A percentile compares a stretch with the other conserved stretches of the same genome.
Conservation (phyloP, 2,888 invertebrate species). For the Prosapia bicincta region DNA sequence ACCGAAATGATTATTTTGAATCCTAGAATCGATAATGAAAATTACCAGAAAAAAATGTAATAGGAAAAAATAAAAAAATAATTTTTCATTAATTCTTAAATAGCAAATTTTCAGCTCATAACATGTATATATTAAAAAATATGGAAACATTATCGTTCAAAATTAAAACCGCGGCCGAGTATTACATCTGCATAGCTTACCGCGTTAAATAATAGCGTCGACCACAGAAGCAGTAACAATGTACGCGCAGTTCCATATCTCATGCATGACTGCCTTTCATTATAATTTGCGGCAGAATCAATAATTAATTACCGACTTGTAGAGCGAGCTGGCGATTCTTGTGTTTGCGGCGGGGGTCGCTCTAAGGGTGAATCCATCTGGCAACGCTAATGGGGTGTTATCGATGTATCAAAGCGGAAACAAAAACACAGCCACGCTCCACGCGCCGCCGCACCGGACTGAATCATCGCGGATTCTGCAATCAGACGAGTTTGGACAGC, state of each 20-base stretch:
- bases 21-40: too few relatives aligned
- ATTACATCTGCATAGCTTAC: neutral
- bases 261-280: neutral
- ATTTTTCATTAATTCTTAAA: too few relatives aligned
- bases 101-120: too few relatives aligned
- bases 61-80: too few relatives aligned
- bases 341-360: neutral
- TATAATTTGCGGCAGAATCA: neutral
- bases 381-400: neutral
- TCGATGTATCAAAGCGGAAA: neutral
- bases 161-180: neutral
- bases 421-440: neutral
- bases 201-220: neutral
- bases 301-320: neutral
- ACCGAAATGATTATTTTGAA: too few relatives aligned
- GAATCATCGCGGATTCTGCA: slow-evolving; percentile 1
- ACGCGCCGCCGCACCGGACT: neutral
- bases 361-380: neutral
- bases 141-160: too few relatives aligned
- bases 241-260: neutral
- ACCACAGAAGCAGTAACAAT: neutral
- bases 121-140: too few relatives aligned
- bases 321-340: neutral
- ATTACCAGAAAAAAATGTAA: too few relatives aligned
- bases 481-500: neutral